These are phyloP conservation scores for Acrobasis consociella DNA, from an alignment of 2,888 invertebrate species.

Conservation along the genomic window DNA sequence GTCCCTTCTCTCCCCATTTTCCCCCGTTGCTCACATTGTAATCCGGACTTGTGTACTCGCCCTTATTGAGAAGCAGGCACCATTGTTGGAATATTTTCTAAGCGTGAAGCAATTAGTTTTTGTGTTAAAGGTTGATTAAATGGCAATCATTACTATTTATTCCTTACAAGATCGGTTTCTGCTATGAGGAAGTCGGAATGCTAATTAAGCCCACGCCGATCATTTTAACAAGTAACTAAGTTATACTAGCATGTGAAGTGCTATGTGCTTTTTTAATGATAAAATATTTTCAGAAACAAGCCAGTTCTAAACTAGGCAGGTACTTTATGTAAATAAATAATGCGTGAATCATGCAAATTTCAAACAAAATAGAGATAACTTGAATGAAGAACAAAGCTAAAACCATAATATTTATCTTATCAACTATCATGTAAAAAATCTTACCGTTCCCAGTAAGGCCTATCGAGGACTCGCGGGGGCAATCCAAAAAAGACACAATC, in stretches of 20 bases:
- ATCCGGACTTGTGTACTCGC: background rate
- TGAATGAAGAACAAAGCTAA: conserved; percentile 12
- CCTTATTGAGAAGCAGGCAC: background rate
- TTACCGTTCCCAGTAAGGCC: conserved; percentile 78
- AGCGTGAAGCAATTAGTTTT: conserved; percentile 16
- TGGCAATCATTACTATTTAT: conserved; percentile 4
- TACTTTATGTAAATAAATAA: background rate
- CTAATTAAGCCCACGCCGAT: background rate
- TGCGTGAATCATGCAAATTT: background rate
- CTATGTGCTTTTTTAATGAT: too few relatives aligned
- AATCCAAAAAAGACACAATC: conserved; percentile 80
- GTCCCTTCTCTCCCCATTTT: background rate
- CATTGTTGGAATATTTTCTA: conserved; percentile 9
- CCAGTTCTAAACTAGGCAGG: background rate
- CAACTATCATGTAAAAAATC: conserved; percentile 38
- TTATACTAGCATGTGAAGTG: background rate
- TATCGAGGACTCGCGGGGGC: conserved; percentile 75
- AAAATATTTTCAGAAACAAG: background rate
- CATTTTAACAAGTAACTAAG: background rate
- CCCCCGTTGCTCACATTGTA: background rate
- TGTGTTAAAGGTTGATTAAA: conserved; percentile 13
- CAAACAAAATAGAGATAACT: background rate
- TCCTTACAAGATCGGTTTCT: background rate
- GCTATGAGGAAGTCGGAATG: conserved; percentile 16
- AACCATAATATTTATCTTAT: conserved; percentile 25